Conservation (phyloP, 2,888 invertebrate genomes). For the Zygaena filipendulae region DNA sequence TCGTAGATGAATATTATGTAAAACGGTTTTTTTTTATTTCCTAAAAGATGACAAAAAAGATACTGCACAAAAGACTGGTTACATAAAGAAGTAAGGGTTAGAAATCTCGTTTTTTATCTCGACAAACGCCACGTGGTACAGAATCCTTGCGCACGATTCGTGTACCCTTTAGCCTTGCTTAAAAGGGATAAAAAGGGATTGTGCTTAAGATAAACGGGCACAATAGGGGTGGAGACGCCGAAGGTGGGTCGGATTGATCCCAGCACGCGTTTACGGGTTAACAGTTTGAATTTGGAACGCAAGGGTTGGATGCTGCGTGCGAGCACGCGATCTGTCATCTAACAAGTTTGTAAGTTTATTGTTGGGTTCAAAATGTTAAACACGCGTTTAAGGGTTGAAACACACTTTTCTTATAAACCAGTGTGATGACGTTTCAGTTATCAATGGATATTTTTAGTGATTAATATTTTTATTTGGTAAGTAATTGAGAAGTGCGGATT, state of each 20-base stretch:
- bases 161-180: conserved; percentile 44
- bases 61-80: conserved; percentile 23
- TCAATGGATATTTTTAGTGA: too few relatives aligned
- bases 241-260: conserved; percentile 49
- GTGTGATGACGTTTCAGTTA: too few relatives aligned
- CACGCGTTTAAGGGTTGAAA: too few relatives aligned
- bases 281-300: conserved; percentile 20
- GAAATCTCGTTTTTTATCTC: conserved; percentile 36
- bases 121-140: conserved; percentile 58
- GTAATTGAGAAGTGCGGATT: too few relatives aligned
- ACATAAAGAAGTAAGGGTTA: conserved; percentile 35
- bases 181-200: conserved; percentile 50
- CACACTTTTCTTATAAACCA: too few relatives aligned
- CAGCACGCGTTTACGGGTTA: conserved; percentile 59
- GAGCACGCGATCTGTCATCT: conserved; percentile 32
- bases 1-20: too few relatives aligned
- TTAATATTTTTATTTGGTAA: too few relatives aligned
- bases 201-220: conserved; percentile 41
- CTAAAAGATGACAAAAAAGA: too few relatives aligned
- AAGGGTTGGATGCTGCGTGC: conserved; percentile 45
- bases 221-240: conserved; percentile 31
- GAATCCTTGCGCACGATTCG: conserved; percentile 60
- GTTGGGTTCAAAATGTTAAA: too few relatives aligned
- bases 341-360: conserved; percentile 24
- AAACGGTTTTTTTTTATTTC: too few relatives aligned